Evolutionary conservation across 2,797 vertebrate species (phyloP).

Genomic region (Lemur catta): DNA sequence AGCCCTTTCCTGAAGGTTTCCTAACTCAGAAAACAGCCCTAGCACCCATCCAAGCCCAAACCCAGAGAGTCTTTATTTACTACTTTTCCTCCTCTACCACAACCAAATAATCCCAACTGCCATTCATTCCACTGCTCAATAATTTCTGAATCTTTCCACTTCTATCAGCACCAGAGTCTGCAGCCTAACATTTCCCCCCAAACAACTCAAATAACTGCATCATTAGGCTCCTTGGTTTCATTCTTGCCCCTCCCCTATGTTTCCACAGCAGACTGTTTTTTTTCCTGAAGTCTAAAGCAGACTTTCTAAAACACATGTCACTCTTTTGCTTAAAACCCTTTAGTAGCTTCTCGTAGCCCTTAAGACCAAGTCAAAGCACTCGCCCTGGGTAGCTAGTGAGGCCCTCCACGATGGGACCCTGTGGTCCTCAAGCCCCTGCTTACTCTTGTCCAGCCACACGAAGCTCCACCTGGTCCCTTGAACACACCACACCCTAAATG

Average conservation of each 20-base stretch:
- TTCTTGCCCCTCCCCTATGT: not conserved
- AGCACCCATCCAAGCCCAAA: not conserved
- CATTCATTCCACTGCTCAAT: not conserved
- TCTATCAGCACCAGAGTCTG: not conserved
- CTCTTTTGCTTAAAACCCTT: not conserved
- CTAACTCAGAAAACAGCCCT: not conserved
- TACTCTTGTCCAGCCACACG: accelerated
- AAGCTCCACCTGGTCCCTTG: too few species aligned
- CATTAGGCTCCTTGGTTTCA: not conserved
- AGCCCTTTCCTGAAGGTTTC: not conserved
- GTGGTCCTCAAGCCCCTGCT: not conserved
- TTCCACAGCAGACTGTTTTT: not conserved
- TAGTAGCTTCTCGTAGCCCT: not conserved
- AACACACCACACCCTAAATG: not conserved
- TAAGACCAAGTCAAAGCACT: not conserved
- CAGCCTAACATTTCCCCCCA: not conserved
- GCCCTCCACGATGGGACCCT: not conserved
- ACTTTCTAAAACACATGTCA: not conserved
- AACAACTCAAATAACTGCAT: not conserved
- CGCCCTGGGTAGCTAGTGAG: not conserved
- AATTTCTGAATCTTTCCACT: not conserved
- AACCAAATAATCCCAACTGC: not conserved
- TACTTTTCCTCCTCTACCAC: not conserved
- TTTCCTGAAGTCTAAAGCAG: not conserved
- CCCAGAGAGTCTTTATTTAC: not conserved